Base-by-base conservation (phyloP, 2,113 vertebrate genomes). In the Corythornis madagascariensis region DNA sequence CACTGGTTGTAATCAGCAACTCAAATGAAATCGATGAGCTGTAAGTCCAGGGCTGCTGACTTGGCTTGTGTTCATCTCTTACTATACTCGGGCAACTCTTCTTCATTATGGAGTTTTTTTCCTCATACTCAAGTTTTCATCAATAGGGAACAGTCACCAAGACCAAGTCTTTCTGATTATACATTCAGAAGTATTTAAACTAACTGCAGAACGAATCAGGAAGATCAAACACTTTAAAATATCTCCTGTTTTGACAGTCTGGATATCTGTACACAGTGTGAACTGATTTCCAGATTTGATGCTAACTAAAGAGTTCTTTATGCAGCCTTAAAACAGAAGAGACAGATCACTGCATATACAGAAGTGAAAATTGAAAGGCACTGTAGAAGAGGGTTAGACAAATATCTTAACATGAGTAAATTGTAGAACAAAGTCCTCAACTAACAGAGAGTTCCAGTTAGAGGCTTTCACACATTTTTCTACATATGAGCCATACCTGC, bases 221-320 rank as follows among this genome's bases (percentile, higher is more conserved):
- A 80, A 80, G 60, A 89, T 88, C 59, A 88, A 78, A 76, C 64
- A 47, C 29, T 83, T 91, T 26, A 92, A 88, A 89, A 86, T 91
- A 80, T 64, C 72, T 86, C 79, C 56, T 85, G 38, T 67, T 95
- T 88, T 93, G 83, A 81, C 75, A 93, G 78, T 69, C 73, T 64
- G 80, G 59, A 38, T 83, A 86, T 45, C 75, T 74, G 28, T 85
- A 63, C 56, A 71, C 35, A 71, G 47, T 93, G 40, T 80, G 80
- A 96, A 70, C 56, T 9, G 3, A 56, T 48, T 77, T 90, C 65
- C 52, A 78, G 83, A 81, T 80, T 64, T 90, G 38, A 80, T 80
- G 64, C 83, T 77, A 89, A 80, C 50, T 33, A 77, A 13, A 79
- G 50, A 50, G 63, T 59, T 79, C 47, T 79, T 57, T 82, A 82